These are phyloP conservation scores for Strigamia transsilvanica DNA, from an alignment of 2,888 invertebrate genomes.

Conservation along the genomic window DNA sequence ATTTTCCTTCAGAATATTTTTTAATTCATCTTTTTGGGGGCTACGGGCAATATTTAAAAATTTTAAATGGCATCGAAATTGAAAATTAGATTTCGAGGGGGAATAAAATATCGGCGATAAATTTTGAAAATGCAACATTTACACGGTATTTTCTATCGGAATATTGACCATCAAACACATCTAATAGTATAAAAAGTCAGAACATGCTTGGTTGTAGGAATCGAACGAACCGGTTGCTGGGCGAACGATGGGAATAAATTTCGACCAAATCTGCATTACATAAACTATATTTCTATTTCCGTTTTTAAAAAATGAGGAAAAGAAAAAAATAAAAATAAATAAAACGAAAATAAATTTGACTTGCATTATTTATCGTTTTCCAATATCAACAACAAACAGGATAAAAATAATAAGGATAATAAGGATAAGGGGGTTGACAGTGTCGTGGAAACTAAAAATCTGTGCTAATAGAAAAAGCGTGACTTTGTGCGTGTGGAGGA, in stretches of 20 bases:
- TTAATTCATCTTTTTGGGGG: neutral
- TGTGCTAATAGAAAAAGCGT: constrained; percentile 12
- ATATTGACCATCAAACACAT: constrained; percentile 39
- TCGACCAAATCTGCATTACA: constrained; percentile 29
- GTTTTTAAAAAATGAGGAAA: neutral
- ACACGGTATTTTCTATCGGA: constrained; percentile 27
- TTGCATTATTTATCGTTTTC: constrained; percentile 39
- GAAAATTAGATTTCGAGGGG: neutral
- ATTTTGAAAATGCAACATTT: neutral
- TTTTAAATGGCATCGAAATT: neutral
- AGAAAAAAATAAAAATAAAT: neutral
- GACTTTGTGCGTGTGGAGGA: neutral
- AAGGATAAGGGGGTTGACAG: too few relatives aligned
- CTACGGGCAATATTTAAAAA: too few relatives aligned
- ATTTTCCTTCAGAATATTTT: neutral
- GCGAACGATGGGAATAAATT: constrained; percentile 24
- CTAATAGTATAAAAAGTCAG: neutral
- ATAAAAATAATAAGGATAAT: constrained; percentile 35
- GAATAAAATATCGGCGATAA: neutral
- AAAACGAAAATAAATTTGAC: constrained; percentile 1
- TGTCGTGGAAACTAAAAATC: neutral
- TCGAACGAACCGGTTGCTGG: neutral
- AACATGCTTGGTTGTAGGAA: neutral
- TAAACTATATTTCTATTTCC: constrained; percentile 44
- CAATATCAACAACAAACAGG: constrained; percentile 36